Evolutionary conservation across 2,888 invertebrate species (phyloP), one percentile per base, ranked within the genome.

Genomic region (Limnephilus rhombicus): DNA sequence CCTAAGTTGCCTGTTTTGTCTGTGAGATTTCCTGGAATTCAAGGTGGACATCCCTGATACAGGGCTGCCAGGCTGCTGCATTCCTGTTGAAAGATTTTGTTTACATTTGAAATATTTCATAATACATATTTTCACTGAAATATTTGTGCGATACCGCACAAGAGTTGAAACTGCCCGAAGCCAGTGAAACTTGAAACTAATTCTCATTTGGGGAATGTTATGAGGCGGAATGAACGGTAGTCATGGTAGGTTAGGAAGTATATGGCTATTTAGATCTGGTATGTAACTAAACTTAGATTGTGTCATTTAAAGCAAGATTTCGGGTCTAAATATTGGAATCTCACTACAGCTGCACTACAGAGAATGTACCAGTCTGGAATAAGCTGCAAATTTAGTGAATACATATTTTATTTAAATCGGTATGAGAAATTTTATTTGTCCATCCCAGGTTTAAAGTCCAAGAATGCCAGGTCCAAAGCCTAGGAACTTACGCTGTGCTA

Each of bases 41-140:
- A 96, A 94, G 80, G 96, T 96, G n/a, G 96, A 96, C 80, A 95
- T 95, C 0, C 96, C 96, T 24, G 96, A 96, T 95, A 96, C 95
- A 94, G 96, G 94, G 91, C 93, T 93, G 11, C 89, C 92, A 5
- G 93, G 93, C 83, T 91, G 93, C 37, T 29, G 83, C 9, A 68
- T 68, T 24, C 68, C 68, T 68, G n/a, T 68, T 68, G 68, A 68
- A 68, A 68, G 7, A 68, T 68, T 68, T 68, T 68, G 24, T 68
- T 9, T 24, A 9, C 24, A 24, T 68, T 68, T 68, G 7, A 68
- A 68, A 68, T 24, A 53, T 53, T 18, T 68, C 68, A 18, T 24
- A 15, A 68, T 24, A 24, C 1, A 68, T n/a, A n/a, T 68, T 4
- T 68, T 7, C 68, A 24, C 68, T 4, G 68, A 24, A 24, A 24